Percentiles rank a stretch among this genome's conserved stretches.
These are phyloP conservation scores for Gymnopithys bicolor DNA, from an alignment of 2,797 vertebrate species.

Conservation along the genomic window DNA sequence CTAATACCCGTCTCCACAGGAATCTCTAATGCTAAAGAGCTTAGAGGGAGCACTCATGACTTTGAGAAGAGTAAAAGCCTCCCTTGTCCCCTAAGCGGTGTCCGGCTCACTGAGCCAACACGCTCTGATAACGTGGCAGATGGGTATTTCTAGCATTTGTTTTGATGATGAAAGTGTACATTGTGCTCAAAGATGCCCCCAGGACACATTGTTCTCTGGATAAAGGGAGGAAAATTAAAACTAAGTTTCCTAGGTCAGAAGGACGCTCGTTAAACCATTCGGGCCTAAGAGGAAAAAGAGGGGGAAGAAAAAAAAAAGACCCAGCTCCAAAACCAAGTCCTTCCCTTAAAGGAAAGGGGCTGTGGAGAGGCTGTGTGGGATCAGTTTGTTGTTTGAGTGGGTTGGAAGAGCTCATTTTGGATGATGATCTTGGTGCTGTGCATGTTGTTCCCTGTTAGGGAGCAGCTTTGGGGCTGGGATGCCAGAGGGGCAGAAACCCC, in stretches of 20 bases:
- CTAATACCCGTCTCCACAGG: slow-evolving; percentile 5
- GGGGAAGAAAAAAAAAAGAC: neutral
- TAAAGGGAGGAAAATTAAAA: slow-evolving; percentile 62
- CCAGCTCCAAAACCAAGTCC: neutral
- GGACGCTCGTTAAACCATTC: slow-evolving; percentile 33
- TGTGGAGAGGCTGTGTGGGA: neutral
- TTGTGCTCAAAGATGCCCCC: slow-evolving; percentile 67
- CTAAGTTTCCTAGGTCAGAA: slow-evolving; percentile 63
- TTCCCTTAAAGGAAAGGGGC: neutral
- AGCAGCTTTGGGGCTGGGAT: neutral
- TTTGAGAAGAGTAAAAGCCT: slow-evolving; percentile 62
- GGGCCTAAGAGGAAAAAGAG: neutral
- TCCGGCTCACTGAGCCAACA: slow-evolving; percentile 65
- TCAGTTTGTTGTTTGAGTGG: neutral
- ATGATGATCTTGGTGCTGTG: accelerated
- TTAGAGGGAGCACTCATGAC: slow-evolving; percentile 50
- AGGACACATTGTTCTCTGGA: slow-evolving; percentile 67
- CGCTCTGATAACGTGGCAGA: slow-evolving; percentile 48
- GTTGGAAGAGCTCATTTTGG: neutral
- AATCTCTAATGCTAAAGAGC: slow-evolving; percentile 52
- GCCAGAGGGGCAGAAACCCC: neutral
- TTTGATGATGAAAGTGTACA: slow-evolving; percentile 69
- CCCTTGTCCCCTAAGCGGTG: slow-evolving; percentile 56
- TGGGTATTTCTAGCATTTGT: slow-evolving; percentile 68
- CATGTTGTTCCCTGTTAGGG: accelerated